Conservation (phyloP, 2,797 vertebrate species). For the Etheostoma perlongum region DNA sequence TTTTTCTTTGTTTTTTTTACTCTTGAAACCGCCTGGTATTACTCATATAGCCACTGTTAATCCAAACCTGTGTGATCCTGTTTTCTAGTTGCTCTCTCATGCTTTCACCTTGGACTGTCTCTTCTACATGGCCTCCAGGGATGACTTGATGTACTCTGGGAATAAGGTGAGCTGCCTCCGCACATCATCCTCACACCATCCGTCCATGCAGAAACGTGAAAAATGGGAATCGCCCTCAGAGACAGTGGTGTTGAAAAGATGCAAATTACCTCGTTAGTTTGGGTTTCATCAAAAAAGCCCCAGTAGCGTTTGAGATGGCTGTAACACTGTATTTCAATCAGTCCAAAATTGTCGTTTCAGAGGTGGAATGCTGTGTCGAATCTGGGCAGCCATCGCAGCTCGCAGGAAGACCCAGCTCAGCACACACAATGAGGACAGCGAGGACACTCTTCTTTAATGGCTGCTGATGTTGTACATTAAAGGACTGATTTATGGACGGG, state of each 20-base stretch:
- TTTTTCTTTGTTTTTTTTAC: background rate
- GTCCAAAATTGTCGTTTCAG: slow-evolving; percentile 73
- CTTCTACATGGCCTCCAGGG: slow-evolving; percentile 83
- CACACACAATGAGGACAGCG: slow-evolving; percentile 66
- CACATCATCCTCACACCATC: slow-evolving; percentile 23
- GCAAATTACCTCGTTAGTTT: slow-evolving; percentile 9
- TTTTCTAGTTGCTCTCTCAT: slow-evolving; percentile 85
- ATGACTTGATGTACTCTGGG: slow-evolving; percentile 89
- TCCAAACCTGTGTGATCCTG: slow-evolving; percentile 22
- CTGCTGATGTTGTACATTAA: slow-evolving; percentile 38
- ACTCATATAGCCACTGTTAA: slow-evolving; percentile 31
- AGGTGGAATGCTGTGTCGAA: slow-evolving; percentile 87
- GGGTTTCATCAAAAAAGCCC: slow-evolving; percentile 14
- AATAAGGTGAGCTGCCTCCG: slow-evolving; percentile 84
- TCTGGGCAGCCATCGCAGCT: slow-evolving; percentile 87
- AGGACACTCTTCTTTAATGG: slow-evolving; percentile 74
- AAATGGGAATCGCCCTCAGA: background rate
- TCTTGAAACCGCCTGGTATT: slow-evolving; percentile 1
- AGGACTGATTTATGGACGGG: slow-evolving; percentile 60
- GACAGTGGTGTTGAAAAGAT: background rate
- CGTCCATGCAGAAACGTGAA: slow-evolving; percentile 22
- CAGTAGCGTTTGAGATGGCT: background rate
- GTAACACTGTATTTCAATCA: background rate
- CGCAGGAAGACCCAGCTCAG: slow-evolving; percentile 72
- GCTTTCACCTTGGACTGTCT: slow-evolving; percentile 89